A percentile compares a stretch with the other conserved stretches of the same genome.
Conservation (phyloP, 1,140 invertebrate genomes). For the Drosophila arawakana region DNA sequence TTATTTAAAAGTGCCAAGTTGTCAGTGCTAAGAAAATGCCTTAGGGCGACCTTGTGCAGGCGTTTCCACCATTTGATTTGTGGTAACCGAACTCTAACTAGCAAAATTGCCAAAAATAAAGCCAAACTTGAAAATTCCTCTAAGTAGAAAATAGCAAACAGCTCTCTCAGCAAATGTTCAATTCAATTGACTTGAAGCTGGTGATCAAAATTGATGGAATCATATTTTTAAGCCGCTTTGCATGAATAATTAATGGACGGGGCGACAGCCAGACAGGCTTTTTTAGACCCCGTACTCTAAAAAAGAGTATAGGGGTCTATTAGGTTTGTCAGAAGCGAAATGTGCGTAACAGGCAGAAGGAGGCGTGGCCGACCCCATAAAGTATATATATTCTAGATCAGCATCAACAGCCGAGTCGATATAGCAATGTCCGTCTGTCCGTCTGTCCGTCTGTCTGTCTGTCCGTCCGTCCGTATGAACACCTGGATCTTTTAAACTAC, state of each 20-base stretch:
- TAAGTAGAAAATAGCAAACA: background rate
- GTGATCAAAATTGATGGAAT: constrained; percentile 9
- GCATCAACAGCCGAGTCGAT: too few relatives aligned
- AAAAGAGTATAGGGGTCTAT: too few relatives aligned
- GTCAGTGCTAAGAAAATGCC: constrained; percentile 33
- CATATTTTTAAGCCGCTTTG: constrained; percentile 14
- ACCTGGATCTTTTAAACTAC: too few relatives aligned
- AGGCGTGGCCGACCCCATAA: too few relatives aligned
- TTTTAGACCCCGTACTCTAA: background rate
- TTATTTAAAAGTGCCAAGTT: constrained; percentile 74
- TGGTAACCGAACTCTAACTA: constrained; percentile 40
- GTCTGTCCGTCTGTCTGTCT: too few relatives aligned
- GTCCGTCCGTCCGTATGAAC: too few relatives aligned
- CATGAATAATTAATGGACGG: constrained; percentile 7
- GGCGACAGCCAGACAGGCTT: background rate
- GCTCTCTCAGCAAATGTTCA: background rate
- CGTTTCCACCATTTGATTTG: constrained; percentile 64
- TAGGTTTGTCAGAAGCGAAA: too few relatives aligned
- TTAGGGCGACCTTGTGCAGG: constrained; percentile 24
- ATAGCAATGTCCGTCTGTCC: too few relatives aligned
- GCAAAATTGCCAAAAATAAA: constrained; percentile 17
- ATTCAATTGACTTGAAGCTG: constrained; percentile 23
- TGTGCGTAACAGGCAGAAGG: too few relatives aligned
- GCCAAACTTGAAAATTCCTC: background rate
- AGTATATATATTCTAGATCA: too few relatives aligned